phyloP scores from a whole-genome alignment of 2,113 vertebrate genomes.

The Cryptomyrus ogoouensis region DNA sequence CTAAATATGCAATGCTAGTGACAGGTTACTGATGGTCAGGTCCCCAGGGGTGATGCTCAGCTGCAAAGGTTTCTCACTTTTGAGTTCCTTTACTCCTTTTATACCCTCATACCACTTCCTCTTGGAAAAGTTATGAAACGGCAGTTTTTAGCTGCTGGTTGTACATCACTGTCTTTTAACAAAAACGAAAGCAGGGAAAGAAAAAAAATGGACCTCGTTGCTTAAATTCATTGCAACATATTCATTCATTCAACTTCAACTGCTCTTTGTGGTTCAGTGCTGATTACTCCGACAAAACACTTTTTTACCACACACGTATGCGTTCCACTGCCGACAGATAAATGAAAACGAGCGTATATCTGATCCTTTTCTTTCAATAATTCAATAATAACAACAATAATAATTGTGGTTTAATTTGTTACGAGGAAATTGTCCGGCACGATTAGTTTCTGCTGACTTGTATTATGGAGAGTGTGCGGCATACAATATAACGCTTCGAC shows the following conservation, averaged over 20 bases:
- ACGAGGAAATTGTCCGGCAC: neutral
- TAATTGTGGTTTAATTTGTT: neutral
- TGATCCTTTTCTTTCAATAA: neutral
- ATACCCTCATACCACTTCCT: neutral
- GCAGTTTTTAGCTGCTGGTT: neutral
- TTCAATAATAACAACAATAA: neutral
- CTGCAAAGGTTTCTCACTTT: neutral
- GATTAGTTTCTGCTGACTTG: neutral
- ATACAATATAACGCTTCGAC: neutral
- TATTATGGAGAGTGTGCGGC: neutral
- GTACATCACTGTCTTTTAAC: neutral
- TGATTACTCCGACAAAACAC: neutral
- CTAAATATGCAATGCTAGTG: neutral
- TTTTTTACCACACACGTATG: neutral
- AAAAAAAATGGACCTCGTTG: neutral
- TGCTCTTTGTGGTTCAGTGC: neutral
- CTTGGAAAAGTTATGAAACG: neutral
- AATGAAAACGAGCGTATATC: neutral
- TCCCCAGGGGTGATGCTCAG: neutral
- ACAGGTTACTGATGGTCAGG: neutral
- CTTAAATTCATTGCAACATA: conserved; percentile 3
- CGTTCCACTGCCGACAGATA: neutral
- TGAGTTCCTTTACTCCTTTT: neutral
- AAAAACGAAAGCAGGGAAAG: neutral
- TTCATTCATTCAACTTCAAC: neutral